These are phyloP conservation scores for Erynnis tages DNA, from an alignment of 2,888 invertebrate genomes.

Conservation along the genomic window DNA sequence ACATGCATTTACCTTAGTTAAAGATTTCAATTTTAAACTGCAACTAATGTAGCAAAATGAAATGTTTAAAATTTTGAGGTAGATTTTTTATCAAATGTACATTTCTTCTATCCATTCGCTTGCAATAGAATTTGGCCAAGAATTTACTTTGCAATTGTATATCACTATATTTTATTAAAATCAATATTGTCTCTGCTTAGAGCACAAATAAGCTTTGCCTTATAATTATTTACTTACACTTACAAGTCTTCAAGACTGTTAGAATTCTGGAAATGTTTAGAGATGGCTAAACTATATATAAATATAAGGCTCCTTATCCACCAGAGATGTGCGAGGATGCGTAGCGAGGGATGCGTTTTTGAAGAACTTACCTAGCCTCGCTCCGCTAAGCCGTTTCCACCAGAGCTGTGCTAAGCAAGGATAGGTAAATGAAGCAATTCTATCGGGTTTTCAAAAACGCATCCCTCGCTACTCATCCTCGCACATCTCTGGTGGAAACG, in stretches of 20 bases:
- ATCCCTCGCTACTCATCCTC: no score
- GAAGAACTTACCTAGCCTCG: no score
- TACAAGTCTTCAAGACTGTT: slow-evolving; percentile 26
- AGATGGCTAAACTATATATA: slow-evolving; percentile 17
- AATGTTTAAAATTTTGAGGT: slow-evolving; percentile 43
- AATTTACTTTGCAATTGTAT: slow-evolving; percentile 16
- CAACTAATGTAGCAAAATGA: slow-evolving; percentile 1
- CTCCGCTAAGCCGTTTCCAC: no score
- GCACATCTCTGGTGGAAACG: no score
- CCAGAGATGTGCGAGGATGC: no score
- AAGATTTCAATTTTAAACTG: slow-evolving; percentile 3
- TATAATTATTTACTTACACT: slow-evolving; percentile 22
- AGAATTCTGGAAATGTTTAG: slow-evolving; percentile 26
- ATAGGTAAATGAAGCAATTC: no score
- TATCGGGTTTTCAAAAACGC: no score
- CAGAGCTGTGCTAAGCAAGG: no score
- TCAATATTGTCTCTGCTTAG: slow-evolving; percentile 29
- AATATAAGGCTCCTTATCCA: no score
- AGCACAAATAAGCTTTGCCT: slow-evolving; percentile 28
- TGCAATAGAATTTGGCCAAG: slow-evolving; percentile 31
- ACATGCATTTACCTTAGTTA: neutral
- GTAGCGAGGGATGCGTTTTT: no score
- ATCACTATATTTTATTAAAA: slow-evolving; percentile 21
- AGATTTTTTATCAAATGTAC: slow-evolving; percentile 38
- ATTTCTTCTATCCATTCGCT: neutral